Percentiles rank a stretch among this genome's conserved stretches.
Conservation (phyloP, 1,140 invertebrate species). For the Prorops nasuta region DNA sequence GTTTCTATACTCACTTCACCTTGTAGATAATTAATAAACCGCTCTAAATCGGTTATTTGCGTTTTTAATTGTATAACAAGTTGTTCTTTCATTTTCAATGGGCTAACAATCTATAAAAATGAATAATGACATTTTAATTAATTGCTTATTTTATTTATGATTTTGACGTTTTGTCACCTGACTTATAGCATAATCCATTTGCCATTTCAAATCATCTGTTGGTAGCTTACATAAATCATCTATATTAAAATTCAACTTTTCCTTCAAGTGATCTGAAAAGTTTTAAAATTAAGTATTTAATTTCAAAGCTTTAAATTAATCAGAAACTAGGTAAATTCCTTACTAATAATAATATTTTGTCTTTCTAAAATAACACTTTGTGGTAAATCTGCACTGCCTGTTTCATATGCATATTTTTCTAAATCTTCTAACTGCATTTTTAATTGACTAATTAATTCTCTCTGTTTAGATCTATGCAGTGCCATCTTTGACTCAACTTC, state of each 20-base stretch:
- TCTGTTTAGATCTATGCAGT: constrained; percentile 70
- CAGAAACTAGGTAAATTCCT: constrained; percentile 21
- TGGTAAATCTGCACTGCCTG: constrained; percentile 76
- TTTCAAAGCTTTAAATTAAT: background rate
- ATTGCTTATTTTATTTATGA: background rate
- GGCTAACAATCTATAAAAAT: constrained; percentile 79
- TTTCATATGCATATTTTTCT: constrained; percentile 92
- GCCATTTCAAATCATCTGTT: constrained; percentile 75
- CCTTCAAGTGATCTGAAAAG: constrained; percentile 68
- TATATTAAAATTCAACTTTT: constrained; percentile 73
- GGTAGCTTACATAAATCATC: constrained; percentile 72
- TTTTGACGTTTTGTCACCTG: constrained; percentile 55
- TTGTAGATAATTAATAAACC: constrained; percentile 96
- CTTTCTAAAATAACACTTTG: constrained; percentile 81
- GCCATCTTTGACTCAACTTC: constrained; percentile 66
- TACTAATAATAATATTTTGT: constrained; percentile 82
- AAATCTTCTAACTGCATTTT: constrained; percentile 92
- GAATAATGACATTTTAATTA: constrained; percentile 2
- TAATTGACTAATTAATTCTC: constrained; percentile 84
- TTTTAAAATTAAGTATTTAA: background rate
- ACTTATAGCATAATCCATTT: constrained; percentile 74
- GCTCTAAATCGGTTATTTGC: constrained; percentile 94
- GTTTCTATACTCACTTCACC: constrained; percentile 62
- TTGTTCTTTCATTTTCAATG: constrained; percentile 94
- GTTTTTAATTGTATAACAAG: constrained; percentile 92